Evolutionary conservation across 2,113 vertebrate genomes (phyloP), one percentile per base, ranked within the genome.

Genomic region (Hydrochoerus hydrochaeris): DNA sequence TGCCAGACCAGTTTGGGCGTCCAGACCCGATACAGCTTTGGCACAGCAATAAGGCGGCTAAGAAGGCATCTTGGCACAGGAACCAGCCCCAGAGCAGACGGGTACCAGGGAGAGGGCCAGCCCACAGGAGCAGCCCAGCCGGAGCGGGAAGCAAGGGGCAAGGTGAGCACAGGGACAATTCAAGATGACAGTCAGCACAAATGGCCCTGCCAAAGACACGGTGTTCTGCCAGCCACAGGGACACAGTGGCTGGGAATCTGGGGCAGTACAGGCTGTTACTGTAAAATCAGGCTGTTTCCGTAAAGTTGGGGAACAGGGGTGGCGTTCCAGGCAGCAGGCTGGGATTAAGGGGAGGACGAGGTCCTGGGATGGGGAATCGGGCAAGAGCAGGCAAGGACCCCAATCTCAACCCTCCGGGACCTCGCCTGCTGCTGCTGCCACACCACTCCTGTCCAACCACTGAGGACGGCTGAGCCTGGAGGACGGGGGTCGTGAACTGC

Each of bases 111-210:
- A 84, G 9, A 7, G 20, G 35, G 58, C 87, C 91, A 85, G 89
- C 67, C 67, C 52, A 35, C 38, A 88, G 20, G 13, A 60, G 44
- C 60, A 38, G 38, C 41, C 91, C 54, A 92, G 84, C 38, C 57
- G 63, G 46, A n/a, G 9, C 8, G 14, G 41, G 12, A 8, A 73
- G 41, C 19, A 10, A 88, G 73, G 63, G 26, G 24, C 1, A 3
- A 90, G 85, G 85, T 60, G 62, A 97, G 73, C 90, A 85, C 69
- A 84, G 88, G 49, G 80, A 90, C 75, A 94, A 87, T 93, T 95
- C 92, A 97, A 94, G 85, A 49, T 35, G 75, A 86, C 91, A 92
- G 75, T 58, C 54, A 57, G 57, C n/a, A 96, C 93, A 85, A 95
- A 95, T 58, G 69, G 85, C 52, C 62, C 77, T 69, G 30, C 63